Conservation (phyloP, 2,888 invertebrate species). For the Eristalis tenax region DNA sequence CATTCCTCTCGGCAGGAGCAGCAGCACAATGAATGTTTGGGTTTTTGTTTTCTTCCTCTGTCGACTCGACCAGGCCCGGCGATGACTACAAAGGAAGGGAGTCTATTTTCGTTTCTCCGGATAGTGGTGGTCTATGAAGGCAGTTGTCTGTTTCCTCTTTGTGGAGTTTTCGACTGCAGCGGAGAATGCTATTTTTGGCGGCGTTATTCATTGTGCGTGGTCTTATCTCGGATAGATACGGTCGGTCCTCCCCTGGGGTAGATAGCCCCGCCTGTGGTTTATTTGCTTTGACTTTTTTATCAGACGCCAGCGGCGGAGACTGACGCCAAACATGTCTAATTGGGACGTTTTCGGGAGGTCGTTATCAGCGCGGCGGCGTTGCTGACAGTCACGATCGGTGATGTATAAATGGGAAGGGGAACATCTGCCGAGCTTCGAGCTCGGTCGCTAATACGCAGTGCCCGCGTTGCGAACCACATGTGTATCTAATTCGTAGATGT, state of each 20-base stretch:
- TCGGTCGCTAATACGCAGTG: background rate
- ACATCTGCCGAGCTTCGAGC: background rate
- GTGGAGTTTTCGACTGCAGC: background rate
- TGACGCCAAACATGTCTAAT: background rate
- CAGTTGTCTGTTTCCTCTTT: background rate
- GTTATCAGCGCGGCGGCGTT: background rate
- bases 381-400: background rate
- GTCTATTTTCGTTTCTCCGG: background rate
- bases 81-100: background rate
- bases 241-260: background rate
- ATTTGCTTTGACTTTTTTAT: background rate
- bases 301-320: background rate
- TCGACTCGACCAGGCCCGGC: background rate
- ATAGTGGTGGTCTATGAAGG: background rate
- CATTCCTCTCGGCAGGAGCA: background rate
- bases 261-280: background rate
- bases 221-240: background rate
- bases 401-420: background rate
- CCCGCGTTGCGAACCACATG: background rate
- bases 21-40: background rate
- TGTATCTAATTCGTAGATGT: background rate
- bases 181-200: background rate
- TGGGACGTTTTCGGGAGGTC: background rate
- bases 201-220: background rate
- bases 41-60: background rate